Evolutionary conservation across 2,888 invertebrate genomes (phyloP).

Genomic region (Empis livida): DNA sequence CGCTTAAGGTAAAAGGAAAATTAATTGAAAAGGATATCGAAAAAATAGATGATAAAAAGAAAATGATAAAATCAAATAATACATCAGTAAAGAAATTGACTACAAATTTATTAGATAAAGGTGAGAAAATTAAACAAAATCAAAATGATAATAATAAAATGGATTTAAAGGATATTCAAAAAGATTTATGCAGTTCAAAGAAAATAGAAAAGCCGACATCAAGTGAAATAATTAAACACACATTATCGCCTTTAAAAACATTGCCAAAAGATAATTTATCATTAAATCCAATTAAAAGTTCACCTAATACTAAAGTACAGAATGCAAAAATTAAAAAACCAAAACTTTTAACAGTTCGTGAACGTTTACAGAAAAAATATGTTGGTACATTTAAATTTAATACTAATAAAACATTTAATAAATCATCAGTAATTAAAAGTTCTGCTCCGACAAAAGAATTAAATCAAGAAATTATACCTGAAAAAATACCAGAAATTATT

Average conservation of each 20-base stretch:
- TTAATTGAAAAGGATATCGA: too few relatives aligned
- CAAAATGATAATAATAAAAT: too few relatives aligned
- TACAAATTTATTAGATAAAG: too few relatives aligned
- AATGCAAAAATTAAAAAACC: constrained; percentile 2
- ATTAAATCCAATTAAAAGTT: neutral
- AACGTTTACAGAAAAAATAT: constrained; percentile 8
- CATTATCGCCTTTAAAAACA: neutral
- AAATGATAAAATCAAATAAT: too few relatives aligned
- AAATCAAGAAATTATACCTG: constrained; percentile 26
- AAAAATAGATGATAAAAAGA: too few relatives aligned
- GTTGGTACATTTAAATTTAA: constrained; percentile 9
- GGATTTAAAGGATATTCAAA: neutral
- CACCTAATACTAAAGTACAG: constrained; percentile 3
- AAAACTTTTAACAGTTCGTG: constrained; percentile 6
- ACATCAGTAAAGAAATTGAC: too few relatives aligned
- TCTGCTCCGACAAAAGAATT: constrained; percentile 1
- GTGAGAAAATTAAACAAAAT: too few relatives aligned
- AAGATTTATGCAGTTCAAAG: neutral
- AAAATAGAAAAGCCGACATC: neutral
- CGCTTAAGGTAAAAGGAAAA: too few relatives aligned
- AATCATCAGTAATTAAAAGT: constrained; percentile 11
- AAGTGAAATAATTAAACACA: neutral
- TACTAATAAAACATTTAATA: constrained; percentile 12
- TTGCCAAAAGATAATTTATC: constrained; percentile 2
- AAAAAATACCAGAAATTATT: constrained; percentile 16